Evolutionary conservation across 2,113 vertebrate genomes (phyloP), one percentile per base, ranked within the genome.

Genomic region (Lates calcarifer): DNA sequence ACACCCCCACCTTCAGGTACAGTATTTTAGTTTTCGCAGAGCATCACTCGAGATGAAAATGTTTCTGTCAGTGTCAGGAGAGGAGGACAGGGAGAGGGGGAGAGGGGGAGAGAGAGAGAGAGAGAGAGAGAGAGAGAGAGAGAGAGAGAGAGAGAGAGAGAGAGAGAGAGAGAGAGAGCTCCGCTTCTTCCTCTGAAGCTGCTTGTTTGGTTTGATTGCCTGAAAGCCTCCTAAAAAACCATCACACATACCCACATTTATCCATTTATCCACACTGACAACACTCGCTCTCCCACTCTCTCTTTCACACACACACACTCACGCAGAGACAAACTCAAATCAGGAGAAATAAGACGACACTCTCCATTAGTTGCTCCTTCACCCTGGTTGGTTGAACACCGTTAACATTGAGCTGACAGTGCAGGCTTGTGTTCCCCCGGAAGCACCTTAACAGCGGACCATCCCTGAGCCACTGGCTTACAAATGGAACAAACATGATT

Each of bases 181-280:
- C 29, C 5, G 64, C 65, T 81, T 85, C 65, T 81, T 85, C 58
- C 74, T 86, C 81, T 84, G 82, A 90, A 91, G 88, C 88, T 89
- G 85, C 84, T 81, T 85, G 83, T 88, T 90, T 90, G 84, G 90
- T 91, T 89, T 77, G 86, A 89, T 83, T 92, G 85, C 88, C 84
- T 88, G 69, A 88, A 92, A 91, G 66, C 83, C 78, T 87, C 74
- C 84, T 74, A 74, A 69, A 80, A 85, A 81, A 58, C 10, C 47
- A 77, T 60, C 83, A 83, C 70, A 70, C 70, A 67, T 33, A 74
- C 75, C 53, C 74, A 81, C 79, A 70, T 74, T 73, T 74, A 82
- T 82, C 79, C 73, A 72, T 76, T 79, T 77, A 86, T 65, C 75
- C 72, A 72, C 67, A 67, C 57, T 28, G 62, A 82, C 77, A 76